These are phyloP conservation scores for Dorcus hopei DNA, from an alignment of 2,888 invertebrate genomes.

Conservation along the genomic window DNA sequence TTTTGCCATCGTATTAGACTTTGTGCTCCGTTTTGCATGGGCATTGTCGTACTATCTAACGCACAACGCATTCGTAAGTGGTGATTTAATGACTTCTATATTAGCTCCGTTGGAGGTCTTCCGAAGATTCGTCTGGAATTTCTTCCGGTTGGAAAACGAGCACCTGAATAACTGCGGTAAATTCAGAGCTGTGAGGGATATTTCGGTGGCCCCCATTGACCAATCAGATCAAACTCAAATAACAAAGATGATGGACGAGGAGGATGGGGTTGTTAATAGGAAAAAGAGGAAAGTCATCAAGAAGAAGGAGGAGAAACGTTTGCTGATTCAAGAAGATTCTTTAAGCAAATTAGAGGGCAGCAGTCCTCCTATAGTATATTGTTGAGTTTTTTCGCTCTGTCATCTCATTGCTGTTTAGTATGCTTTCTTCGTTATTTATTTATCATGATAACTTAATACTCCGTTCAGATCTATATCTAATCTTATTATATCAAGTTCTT, in stretches of 20 bases:
- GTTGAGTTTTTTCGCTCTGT: too few relatives aligned
- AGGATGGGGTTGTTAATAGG: constrained; percentile 63
- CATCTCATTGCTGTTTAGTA: too few relatives aligned
- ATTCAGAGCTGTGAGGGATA: constrained; percentile 84
- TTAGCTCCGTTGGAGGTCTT: constrained; percentile 68
- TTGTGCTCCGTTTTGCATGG: constrained; percentile 77
- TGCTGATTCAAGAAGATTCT: constrained; percentile 47
- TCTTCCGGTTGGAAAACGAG: constrained; percentile 85
- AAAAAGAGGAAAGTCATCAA: constrained; percentile 37
- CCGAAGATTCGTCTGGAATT: constrained; percentile 79
- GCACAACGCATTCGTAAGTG: constrained; percentile 61
- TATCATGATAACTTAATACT: too few relatives aligned
- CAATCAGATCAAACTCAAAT: constrained; percentile 71
- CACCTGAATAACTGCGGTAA: constrained; percentile 87
- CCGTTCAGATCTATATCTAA: too few relatives aligned
- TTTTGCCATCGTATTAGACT: constrained; percentile 78
- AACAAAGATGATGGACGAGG: constrained; percentile 73
- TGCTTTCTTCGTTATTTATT: too few relatives aligned
- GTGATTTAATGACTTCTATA: constrained; percentile 65
- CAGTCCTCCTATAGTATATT: constrained; percentile 7
- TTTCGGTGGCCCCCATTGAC: constrained; percentile 74
- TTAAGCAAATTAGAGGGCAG: constrained; percentile 38
- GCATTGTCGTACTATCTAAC: constrained; percentile 67
- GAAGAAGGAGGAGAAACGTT: constrained; percentile 49
- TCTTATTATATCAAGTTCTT: too few relatives aligned